Evolutionary conservation across 2,113 vertebrate species (phyloP).

Genomic region (Peromyscus polionotus): DNA sequence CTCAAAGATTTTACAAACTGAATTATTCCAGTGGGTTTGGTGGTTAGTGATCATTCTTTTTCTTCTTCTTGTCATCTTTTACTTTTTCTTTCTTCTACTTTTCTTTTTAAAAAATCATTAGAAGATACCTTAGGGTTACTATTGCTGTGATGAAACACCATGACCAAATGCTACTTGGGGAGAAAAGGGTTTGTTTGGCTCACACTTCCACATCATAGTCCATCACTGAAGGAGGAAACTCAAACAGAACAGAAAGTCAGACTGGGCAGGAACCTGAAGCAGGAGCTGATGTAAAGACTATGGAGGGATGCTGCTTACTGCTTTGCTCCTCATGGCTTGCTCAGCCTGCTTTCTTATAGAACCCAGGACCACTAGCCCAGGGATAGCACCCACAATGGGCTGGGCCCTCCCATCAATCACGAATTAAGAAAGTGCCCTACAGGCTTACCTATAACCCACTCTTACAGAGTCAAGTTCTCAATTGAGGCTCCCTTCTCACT

Average conservation of each 20-base stretch:
- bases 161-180: background rate
- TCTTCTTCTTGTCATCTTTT: background rate
- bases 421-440: background rate
- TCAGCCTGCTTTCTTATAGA: background rate
- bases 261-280: background rate
- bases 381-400: background rate
- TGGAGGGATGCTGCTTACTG: background rate
- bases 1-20: constrained; percentile 22
- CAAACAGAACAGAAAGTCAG: background rate
- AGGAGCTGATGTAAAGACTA: background rate
- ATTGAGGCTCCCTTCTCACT: background rate
- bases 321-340: background rate
- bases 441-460: background rate
- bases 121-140: background rate
- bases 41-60: background rate
- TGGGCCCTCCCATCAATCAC: background rate
- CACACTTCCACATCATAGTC: background rate
- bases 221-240: background rate
- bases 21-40: constrained; percentile 40
- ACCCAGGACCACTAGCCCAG: background rate
- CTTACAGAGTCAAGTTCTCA: background rate
- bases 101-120: background rate
- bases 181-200: background rate
- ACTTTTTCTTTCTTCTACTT: background rate
- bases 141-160: background rate